These are phyloP conservation scores for Drosophila oshimai DNA, from an alignment of 1,140 invertebrate genomes.

Conservation along the genomic window DNA sequence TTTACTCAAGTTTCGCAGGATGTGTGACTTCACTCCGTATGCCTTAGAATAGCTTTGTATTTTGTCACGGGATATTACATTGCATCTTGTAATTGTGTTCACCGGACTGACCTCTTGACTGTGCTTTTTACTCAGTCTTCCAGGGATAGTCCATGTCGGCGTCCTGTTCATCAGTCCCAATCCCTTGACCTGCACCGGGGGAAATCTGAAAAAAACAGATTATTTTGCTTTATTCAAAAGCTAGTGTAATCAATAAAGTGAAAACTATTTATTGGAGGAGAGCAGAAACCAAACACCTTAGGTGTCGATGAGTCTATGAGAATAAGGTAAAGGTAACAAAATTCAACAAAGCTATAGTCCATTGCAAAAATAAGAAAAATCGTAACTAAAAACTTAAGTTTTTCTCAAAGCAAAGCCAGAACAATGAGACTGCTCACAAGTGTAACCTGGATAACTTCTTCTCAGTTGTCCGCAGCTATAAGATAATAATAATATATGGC, in stretches of 20 bases:
- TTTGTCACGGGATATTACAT: conserved; percentile 81
- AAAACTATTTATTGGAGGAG: too few relatives aligned
- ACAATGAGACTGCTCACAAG: conserved; percentile 25
- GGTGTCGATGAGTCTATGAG: too few relatives aligned
- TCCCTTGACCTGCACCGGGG: too few relatives aligned
- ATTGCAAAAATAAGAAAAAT: too few relatives aligned
- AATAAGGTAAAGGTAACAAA: too few relatives aligned
- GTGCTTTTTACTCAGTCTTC: conserved; percentile 29
- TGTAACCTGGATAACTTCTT: conserved; percentile 48
- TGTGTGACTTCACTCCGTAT: conserved; percentile 24
- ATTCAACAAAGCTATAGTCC: too few relatives aligned
- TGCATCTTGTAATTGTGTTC: conserved; percentile 33
- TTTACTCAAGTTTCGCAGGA: conserved; percentile 62
- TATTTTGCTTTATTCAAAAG: too few relatives aligned
- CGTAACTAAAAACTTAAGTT: too few relatives aligned
- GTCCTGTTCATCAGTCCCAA: too few relatives aligned
- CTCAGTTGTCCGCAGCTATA: conserved; percentile 55
- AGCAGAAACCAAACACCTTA: too few relatives aligned
- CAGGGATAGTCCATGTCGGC: neutral
- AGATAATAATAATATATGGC: conserved; percentile 80
- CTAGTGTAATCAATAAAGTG: too few relatives aligned
- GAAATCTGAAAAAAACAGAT: too few relatives aligned
- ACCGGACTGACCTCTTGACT: conserved; percentile 25
- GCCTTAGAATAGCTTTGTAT: conserved; percentile 75
- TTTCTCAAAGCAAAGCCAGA: conserved; percentile 21